Evolutionary conservation across 2,113 vertebrate genomes (phyloP).

Genomic region (Mungos mungo): DNA sequence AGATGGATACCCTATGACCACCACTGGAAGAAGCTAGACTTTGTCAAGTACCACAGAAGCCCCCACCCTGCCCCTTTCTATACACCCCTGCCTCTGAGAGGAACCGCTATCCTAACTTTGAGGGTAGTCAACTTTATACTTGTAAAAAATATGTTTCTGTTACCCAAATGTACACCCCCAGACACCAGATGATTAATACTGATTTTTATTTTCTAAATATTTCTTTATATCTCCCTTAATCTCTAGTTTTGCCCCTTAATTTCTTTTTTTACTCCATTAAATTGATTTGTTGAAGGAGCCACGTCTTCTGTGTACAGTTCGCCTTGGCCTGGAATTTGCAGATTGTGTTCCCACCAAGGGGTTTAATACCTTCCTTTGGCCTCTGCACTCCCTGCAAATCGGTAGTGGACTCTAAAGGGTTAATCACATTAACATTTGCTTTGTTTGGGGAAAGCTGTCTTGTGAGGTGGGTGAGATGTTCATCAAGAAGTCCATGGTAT

Average conservation of each 20-base stretch:
- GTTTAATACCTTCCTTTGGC: not conserved
- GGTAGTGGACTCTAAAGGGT: not conserved
- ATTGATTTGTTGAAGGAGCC: not conserved
- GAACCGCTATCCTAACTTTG: not conserved
- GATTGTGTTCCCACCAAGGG: rapidly evolving
- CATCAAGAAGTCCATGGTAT: not conserved
- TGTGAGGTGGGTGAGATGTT: not conserved
- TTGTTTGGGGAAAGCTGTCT: not conserved
- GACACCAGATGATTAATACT: not conserved
- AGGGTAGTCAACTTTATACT: not conserved
- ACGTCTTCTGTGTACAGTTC: not conserved
- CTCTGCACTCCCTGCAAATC: not conserved
- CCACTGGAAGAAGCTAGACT: not conserved
- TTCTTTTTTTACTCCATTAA: not conserved
- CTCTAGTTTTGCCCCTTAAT: not conserved
- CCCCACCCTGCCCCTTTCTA: not conserved
- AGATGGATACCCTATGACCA: not conserved
- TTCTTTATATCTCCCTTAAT: not conserved
- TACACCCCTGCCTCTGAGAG: not conserved
- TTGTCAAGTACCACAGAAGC: not conserved
- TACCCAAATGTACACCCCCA: not conserved
- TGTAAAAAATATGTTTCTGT: not conserved
- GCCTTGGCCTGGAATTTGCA: not conserved
- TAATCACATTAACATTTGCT: not conserved
- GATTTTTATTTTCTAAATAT: not conserved